Evolutionary conservation across 2,888 invertebrate genomes (phyloP), one percentile per base, ranked within the genome.

Genomic region (Calephelis perditalis): DNA sequence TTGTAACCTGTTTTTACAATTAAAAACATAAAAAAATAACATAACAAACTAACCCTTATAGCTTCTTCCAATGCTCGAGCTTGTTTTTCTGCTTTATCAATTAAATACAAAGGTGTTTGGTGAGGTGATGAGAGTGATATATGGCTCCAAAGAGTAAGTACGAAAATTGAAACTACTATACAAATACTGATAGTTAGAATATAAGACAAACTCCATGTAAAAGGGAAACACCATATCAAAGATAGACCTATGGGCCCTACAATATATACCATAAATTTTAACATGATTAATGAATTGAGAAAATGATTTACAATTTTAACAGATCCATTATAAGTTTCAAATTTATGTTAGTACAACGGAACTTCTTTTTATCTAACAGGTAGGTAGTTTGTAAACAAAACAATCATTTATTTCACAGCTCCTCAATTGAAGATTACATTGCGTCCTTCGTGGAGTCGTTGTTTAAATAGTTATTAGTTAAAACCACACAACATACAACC

Each of bases 81-180:
- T 72, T 93, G 92, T 70, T 92, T 93, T 68, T 93, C 91, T 36
- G 92, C 88, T 72, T 91, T 92, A 70, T 93, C 92, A 63, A 93
- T 78, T 64, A 91, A 73, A 73, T 92, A 92, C 49, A 92, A 75
- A 52, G 92, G 92, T 52, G 93, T 93, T 78, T 93, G 92, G 75
- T 94, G 93, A 56, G 92, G 92, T 15, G 94, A 92, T 35, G 94
- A 94, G 46, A 94, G 79, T 63, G 92, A 90, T 60, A 94, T 84
- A 75, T 94, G 94, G 65, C 94, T 92, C 91, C 93, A 92, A 71
- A 94, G 80, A 8, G 88, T 84, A 58, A 89, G 75, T 15, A 76
- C 71, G 68, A 88, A 85, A 59, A 83, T 77, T 58, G 75, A 72
- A 65, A 79, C 62, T 61, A 79, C 61, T 15, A 86, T 62, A 62